These are phyloP conservation scores for Anser brachyrhynchus DNA, from an alignment of 2,113 vertebrate species.

Conservation along the genomic window DNA sequence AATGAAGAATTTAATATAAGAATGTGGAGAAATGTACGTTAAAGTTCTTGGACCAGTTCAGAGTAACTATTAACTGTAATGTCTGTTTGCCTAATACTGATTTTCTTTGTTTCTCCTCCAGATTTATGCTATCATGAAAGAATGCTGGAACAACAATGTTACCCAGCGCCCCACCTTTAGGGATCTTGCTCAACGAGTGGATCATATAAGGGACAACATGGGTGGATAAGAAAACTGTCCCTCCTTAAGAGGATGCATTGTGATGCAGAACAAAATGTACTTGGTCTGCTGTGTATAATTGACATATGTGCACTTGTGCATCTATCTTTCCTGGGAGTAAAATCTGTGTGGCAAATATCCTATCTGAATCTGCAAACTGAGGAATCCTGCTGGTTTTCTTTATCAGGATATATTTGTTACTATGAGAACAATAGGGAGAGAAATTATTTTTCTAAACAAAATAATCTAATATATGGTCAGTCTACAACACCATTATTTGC, in stretches of 20 bases:
- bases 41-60: not conserved
- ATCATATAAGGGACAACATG: slow-evolving; percentile 82
- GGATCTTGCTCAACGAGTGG: slow-evolving; percentile 83
- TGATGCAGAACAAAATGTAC: slow-evolving; percentile 41
- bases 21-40: not conserved
- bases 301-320: not conserved
- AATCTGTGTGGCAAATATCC: slow-evolving; percentile 39
- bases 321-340: slow-evolving; percentile 34
- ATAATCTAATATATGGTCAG: not conserved
- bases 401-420: slow-evolving; percentile 21
- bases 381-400: slow-evolving; percentile 51
- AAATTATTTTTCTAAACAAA: slow-evolving; percentile 45
- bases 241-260: slow-evolving; percentile 29
- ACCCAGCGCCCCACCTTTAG: slow-evolving; percentile 85
- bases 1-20: not conserved
- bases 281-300: slow-evolving; percentile 52
- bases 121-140: slow-evolving; percentile 89
- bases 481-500: slow-evolving; percentile 50
- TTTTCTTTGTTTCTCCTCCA: slow-evolving; percentile 64
- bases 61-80: not conserved
- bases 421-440: slow-evolving; percentile 13
- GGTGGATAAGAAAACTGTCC: slow-evolving; percentile 73
- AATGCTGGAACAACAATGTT: slow-evolving; percentile 89
- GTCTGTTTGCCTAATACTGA: not conserved
- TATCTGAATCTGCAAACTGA: slow-evolving; percentile 24